Evolutionary conservation across 2,113 vertebrate genomes (phyloP), one percentile per base, ranked within the genome.

Genomic region (Haplochromis vanheusdeni): DNA sequence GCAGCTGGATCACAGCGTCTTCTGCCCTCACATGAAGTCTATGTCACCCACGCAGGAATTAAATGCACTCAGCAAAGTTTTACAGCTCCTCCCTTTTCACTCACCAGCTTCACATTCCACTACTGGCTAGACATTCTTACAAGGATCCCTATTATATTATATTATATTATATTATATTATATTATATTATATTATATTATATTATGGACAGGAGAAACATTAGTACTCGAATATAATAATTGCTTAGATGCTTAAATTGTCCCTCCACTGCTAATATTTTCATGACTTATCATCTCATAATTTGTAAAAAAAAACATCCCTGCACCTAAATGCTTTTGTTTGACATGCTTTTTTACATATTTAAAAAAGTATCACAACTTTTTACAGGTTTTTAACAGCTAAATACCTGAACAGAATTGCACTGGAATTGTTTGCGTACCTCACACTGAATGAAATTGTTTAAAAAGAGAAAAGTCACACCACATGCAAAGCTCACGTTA

Each of bases 21-120:
- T 49, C 70, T 49, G 70, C 42, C 23, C 70, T 31, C 42, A 49
- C 42, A 31, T 31, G 26, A 75, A 28, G 16, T 49, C 14, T 12
- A 19, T 9, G 14, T 31, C 55, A 10, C 12, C 37, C 26, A 31
- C 40, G 17, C 14, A 19, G 54, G n/a, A 80, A 80, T 68, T 17
- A 82, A 52, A 21, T 7, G 73, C 31, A 6, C 7, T 17, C 23
- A 42, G 80, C n/a, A 6, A 52, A 40, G 33, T 75, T 80, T 62
- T 75, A 49, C 79, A 86, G 80, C 92, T 85, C 88, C 90, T 84
- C 90, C 89, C 85, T 70, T 19, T 60, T 89, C 23, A 60, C 35
- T 23, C 52, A 13, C 42, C 81, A 83, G 86, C 51, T 58, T 11
- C 8, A 68, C 86, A 83, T 60, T 26, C 82, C 81, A 6, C 58